A percentile compares a stretch with the other conserved stretches of the same genome.
These are phyloP conservation scores for Melanargia galathea DNA, from an alignment of 2,888 invertebrate species.

Conservation along the genomic window DNA sequence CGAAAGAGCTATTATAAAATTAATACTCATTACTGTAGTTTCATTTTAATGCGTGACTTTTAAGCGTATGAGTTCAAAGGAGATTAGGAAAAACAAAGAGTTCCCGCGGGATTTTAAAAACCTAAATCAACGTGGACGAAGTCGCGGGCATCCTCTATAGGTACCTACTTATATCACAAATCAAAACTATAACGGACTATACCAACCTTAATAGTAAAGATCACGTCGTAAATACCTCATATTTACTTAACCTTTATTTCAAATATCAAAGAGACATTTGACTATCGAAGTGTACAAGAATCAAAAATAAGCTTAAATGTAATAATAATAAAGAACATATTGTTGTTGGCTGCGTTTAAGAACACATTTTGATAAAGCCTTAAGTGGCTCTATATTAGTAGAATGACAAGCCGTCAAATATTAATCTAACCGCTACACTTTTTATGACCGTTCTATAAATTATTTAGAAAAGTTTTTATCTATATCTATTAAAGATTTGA, in stretches of 20 bases:
- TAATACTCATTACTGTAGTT: no score
- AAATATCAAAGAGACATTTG: slow-evolving; percentile 37
- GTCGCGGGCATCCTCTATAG: no score
- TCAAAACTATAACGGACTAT: slow-evolving; percentile 8
- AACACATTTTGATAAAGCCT: slow-evolving; percentile 49
- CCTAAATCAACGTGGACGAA: no score
- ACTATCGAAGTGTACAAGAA: slow-evolving; percentile 21
- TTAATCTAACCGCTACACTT: slow-evolving; percentile 60
- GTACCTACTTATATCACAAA: background rate
- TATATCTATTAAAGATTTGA: slow-evolving; percentile 70
- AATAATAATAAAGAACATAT: slow-evolving; percentile 40
- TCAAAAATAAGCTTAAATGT: slow-evolving; percentile 37
- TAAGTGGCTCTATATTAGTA: slow-evolving; percentile 55
- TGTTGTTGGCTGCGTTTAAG: slow-evolving; percentile 25
- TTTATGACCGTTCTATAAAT: slow-evolving; percentile 76
- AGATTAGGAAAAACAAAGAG: no score
- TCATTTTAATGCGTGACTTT: no score
- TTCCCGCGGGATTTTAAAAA: no score
- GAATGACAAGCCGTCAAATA: slow-evolving; percentile 72
- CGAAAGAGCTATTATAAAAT: no score
- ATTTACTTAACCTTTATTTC: slow-evolving; percentile 44
- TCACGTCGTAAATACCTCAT: slow-evolving; percentile 39
- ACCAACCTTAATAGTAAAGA: slow-evolving; percentile 34
- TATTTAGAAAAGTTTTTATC: slow-evolving; percentile 69
- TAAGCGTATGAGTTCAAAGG: no score